These are phyloP conservation scores for Euplexia lucipara DNA, from an alignment of 2,888 invertebrate genomes.

Conservation along the genomic window DNA sequence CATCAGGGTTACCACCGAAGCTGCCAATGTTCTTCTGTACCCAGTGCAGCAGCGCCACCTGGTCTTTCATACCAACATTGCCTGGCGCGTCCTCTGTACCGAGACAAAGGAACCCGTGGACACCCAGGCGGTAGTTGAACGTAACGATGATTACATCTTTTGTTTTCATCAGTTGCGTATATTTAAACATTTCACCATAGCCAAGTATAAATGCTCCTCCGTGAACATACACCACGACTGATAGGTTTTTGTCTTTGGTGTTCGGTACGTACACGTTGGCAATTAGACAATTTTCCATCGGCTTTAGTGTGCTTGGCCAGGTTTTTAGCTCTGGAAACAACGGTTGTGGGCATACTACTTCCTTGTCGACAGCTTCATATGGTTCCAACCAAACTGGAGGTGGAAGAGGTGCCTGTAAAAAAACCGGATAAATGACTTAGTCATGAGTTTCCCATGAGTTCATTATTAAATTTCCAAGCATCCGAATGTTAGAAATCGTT, in stretches of 20 bases:
- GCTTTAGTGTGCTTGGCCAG: conserved; percentile 16
- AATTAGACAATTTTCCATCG: conserved; percentile 79
- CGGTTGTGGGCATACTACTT: conserved; percentile 69
- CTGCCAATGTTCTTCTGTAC: conserved; percentile 74
- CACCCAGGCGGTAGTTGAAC: conserved; percentile 73
- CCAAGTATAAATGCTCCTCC: conserved; percentile 71
- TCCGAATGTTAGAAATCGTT: too few species aligned
- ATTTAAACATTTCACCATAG: conserved; percentile 53
- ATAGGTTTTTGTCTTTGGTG: conserved; percentile 68
- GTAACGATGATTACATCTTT: conserved; percentile 70
- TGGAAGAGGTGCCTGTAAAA: conserved; percentile 72
- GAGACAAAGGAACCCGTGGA: conserved; percentile 73
- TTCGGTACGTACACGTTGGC: conserved; percentile 80
- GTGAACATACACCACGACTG: conserved; percentile 71
- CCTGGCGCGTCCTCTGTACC: conserved; percentile 74
- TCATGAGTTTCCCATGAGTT: too few species aligned
- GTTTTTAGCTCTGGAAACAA: background rate
- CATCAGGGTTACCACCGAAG: conserved; percentile 77
- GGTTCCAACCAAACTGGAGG: conserved; percentile 68
- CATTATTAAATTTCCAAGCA: too few species aligned
- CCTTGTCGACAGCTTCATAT: conserved; percentile 68
- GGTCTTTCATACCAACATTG: conserved; percentile 79
- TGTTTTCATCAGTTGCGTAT: conserved; percentile 58
- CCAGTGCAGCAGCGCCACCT: conserved; percentile 75
- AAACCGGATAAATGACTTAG: too few species aligned